Percentiles rank a stretch among this genome's conserved stretches.
These are phyloP conservation scores for Sebastes matsubarae DNA, from an alignment of 2,797 vertebrate species.

Conservation along the genomic window DNA sequence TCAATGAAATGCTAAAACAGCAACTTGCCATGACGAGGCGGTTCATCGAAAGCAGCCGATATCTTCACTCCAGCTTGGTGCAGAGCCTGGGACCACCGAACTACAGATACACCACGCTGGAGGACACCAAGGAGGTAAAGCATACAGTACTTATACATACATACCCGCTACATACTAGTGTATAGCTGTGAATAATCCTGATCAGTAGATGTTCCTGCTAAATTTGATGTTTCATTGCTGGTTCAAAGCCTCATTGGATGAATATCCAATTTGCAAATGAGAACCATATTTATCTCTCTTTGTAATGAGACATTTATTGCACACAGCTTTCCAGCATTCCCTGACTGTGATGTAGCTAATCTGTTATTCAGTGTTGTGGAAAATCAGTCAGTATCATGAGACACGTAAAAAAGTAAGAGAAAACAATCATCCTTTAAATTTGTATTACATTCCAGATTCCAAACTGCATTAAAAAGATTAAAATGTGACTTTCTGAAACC, in stretches of 20 bases:
- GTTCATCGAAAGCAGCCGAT: constrained; percentile 79
- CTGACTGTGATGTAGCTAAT: background rate
- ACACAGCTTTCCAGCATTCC: background rate
- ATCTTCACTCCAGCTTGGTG: constrained; percentile 81
- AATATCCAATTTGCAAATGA: background rate
- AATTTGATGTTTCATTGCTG: background rate
- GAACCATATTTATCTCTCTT: background rate
- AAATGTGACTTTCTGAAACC: background rate
- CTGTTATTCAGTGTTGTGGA: background rate
- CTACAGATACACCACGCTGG: constrained; percentile 90
- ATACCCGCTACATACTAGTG: too few relatives aligned
- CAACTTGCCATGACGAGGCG: constrained; percentile 84
- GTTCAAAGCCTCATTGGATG: background rate
- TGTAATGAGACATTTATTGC: background rate
- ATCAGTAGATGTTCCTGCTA: background rate
- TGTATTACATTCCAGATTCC: background rate
- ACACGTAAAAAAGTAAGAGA: background rate
- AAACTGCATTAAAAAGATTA: background rate
- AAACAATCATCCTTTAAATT: background rate
- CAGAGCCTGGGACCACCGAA: constrained; percentile 80
- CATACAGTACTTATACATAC: background rate
- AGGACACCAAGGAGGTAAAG: constrained; percentile 87
- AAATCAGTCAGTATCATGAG: background rate
- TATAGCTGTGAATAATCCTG: background rate
- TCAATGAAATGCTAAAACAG: constrained; percentile 88